These are phyloP conservation scores for Acyrthosiphon pisum DNA, from an alignment of 1,140 invertebrate species.

Conservation along the genomic window DNA sequence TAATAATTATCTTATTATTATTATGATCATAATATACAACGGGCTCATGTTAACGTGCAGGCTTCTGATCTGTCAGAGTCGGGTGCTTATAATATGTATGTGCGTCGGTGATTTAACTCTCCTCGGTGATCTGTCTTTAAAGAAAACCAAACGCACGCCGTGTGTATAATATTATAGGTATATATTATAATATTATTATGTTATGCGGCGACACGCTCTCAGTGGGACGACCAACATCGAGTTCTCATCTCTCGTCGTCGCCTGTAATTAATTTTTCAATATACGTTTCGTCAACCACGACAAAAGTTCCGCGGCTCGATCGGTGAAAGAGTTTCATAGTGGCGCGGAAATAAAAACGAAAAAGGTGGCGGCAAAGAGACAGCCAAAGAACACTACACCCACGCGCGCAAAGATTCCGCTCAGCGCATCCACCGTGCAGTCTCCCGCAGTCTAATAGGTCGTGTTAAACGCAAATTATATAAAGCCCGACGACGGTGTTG, in stretches of 20 bases:
- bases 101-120: neutral
- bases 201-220: no score
- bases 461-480: constrained; percentile 55
- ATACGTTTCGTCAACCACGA: neutral
- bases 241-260: neutral
- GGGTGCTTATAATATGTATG: neutral
- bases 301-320: neutral
- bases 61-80: neutral
- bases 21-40: no score
- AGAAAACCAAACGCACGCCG: neutral
- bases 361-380: neutral
- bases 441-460: constrained; percentile 46
- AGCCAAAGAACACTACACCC: neutral
- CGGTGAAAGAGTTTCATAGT: neutral
- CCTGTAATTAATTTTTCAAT: neutral
- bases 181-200: no score
- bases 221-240: no score
- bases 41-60: neutral
- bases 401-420: neutral
- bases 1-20: constrained; percentile 15
- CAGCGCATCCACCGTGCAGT: neutral
- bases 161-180: neutral
- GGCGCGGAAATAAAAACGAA: neutral
- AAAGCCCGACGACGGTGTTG: constrained; percentile 42
- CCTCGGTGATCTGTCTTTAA: neutral